Evolutionary conservation across 2,888 invertebrate genomes (phyloP).

Genomic region (Lamellibrachia columna): DNA sequence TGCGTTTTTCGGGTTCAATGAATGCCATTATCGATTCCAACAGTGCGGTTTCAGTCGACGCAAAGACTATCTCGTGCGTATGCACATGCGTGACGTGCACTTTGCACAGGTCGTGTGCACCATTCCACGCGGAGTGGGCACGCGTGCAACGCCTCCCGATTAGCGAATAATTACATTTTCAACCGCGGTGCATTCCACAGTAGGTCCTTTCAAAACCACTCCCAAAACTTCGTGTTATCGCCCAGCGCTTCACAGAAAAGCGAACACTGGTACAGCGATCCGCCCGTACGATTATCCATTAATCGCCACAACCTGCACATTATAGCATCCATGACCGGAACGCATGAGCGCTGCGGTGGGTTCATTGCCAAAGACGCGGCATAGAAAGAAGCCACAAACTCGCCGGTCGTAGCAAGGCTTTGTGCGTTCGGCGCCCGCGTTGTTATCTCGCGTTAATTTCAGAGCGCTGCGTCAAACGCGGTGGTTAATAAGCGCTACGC

Average conservation of each 20-base stretch:
- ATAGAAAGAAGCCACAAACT: too few relatives aligned
- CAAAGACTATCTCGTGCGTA: background rate
- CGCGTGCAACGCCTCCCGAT: background rate
- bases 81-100: conserved; percentile 3
- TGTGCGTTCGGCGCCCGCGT: background rate
- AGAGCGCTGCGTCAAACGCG: background rate
- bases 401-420: background rate
- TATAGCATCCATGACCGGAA: background rate
- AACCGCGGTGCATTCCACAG: background rate
- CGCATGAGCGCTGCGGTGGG: background rate
- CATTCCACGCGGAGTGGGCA: background rate
- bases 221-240: background rate
- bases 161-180: background rate
- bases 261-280: background rate
- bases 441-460: background rate
- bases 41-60: background rate
- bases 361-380: too few relatives aligned
- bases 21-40: background rate
- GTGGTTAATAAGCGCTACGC: background rate
- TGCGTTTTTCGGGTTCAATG: background rate
- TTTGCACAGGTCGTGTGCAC: background rate
- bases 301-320: background rate
- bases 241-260: background rate
- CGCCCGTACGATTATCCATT: background rate
- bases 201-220: background rate